Conservation (phyloP, 1,140 invertebrate species). For the Chironomus striatipennis region DNA sequence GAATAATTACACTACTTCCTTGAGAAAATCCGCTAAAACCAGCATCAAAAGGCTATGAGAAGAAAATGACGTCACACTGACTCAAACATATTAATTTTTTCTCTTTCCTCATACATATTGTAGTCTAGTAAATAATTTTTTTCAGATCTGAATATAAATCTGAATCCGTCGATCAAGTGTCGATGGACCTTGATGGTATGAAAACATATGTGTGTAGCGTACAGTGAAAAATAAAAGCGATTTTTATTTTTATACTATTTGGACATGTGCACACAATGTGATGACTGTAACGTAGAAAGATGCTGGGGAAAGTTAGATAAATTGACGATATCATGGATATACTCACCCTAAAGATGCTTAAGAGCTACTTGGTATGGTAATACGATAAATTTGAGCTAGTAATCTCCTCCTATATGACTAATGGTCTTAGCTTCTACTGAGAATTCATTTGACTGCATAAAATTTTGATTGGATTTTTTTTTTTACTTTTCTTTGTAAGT, state of each 20-base stretch:
- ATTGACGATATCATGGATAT: too few relatives aligned
- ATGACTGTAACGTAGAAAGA: neutral
- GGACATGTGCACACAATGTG: conserved; percentile 11
- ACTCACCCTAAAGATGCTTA: too few relatives aligned
- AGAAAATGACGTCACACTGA: neutral
- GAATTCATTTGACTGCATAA: too few relatives aligned
- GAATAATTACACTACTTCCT: too few relatives aligned
- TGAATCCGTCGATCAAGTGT: conserved; percentile 21
- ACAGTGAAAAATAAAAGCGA: neutral
- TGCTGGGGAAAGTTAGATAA: too few relatives aligned
- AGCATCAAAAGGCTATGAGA: neutral
- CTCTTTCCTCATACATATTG: neutral
- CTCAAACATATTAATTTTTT: conserved; percentile 5
- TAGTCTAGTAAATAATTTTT: neutral
- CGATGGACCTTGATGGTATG: conserved; percentile 17
- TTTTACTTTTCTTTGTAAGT: too few relatives aligned
- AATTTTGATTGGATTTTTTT: too few relatives aligned
- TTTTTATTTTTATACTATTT: conserved; percentile 10
- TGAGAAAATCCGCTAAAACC: neutral
- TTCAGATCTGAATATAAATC: neutral
- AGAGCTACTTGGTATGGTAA: too few relatives aligned
- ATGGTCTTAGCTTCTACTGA: too few relatives aligned
- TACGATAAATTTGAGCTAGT: too few relatives aligned
- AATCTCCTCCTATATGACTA: too few relatives aligned
- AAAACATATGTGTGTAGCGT: conserved; percentile 12